Conservation (phyloP, 1,140 invertebrate species). For the Ganaspis sp. region DNA sequence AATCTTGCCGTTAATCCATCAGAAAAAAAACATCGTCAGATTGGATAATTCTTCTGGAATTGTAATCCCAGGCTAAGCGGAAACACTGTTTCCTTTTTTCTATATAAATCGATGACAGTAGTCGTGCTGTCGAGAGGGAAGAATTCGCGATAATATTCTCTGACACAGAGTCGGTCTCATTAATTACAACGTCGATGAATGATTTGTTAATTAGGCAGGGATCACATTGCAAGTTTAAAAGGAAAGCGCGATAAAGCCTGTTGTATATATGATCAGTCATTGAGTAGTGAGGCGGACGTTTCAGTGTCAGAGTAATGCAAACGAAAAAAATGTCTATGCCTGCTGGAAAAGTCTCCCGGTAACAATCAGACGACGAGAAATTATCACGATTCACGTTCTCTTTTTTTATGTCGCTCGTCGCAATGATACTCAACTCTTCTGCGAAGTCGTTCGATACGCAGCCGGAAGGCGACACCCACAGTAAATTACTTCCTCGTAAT, state of each 20-base stretch:
- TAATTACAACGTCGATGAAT: slow-evolving; percentile 73
- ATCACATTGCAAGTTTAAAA: slow-evolving; percentile 67
- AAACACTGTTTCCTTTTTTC: slow-evolving; percentile 17
- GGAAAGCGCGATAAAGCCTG: slow-evolving; percentile 67
- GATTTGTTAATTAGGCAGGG: slow-evolving; percentile 74
- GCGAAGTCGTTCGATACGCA: slow-evolving; percentile 28
- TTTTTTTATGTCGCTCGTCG: not conserved
- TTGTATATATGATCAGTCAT: slow-evolving; percentile 57
- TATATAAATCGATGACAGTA: not conserved
- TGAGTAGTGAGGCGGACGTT: slow-evolving; percentile 8
- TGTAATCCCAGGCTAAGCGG: slow-evolving; percentile 17
- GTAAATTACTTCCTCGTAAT: slow-evolving; percentile 22
- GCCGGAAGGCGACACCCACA: slow-evolving; percentile 12
- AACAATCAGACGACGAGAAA: not conserved
- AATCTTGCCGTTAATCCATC: slow-evolving; percentile 44
- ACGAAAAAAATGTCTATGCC: not conserved
- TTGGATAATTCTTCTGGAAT: slow-evolving; percentile 19
- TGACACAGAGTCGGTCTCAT: slow-evolving; percentile 63
- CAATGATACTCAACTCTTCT: slow-evolving; percentile 19
- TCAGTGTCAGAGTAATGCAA: not conserved
- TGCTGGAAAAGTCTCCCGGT: not conserved
- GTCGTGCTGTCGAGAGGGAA: slow-evolving; percentile 1
- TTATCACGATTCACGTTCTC: not conserved
- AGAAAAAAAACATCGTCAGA: slow-evolving; percentile 27
- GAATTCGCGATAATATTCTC: slow-evolving; percentile 56